A percentile compares a stretch with the other conserved stretches of the same genome.
Conservation (phyloP, 2,888 invertebrate genomes). For the Pyrrhosoma nymphula region DNA sequence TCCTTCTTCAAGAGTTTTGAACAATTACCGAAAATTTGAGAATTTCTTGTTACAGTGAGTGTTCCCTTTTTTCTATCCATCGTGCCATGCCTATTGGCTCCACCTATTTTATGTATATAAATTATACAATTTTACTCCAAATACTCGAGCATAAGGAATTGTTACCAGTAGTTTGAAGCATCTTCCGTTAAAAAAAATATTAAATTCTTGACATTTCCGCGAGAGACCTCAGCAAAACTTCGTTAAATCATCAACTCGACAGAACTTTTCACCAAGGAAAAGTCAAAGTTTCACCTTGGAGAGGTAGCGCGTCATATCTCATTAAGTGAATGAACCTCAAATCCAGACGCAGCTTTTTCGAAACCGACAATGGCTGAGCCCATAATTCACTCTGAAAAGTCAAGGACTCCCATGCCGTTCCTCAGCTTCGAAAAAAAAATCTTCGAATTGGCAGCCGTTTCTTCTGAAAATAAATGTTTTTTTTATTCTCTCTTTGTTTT, state of each 20-base stretch:
- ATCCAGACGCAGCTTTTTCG: neutral
- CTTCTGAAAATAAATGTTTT: neutral
- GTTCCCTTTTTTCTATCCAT: too few relatives aligned
- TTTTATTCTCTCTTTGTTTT: neutral
- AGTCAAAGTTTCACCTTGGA: neutral
- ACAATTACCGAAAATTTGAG: too few relatives aligned
- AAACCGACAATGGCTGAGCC: neutral
- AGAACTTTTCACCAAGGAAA: neutral
- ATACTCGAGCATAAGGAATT: too few relatives aligned
- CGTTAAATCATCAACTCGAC: neutral
- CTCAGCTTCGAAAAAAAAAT: too few relatives aligned
- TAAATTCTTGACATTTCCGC: too few relatives aligned
- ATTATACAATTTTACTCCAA: too few relatives aligned
- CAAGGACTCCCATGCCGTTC: neutral
- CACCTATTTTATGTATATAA: too few relatives aligned
- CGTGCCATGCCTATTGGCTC: too few relatives aligned
- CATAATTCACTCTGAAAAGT: neutral
- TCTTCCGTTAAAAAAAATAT: too few relatives aligned
- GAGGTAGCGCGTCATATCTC: neutral
- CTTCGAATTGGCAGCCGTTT: neutral
- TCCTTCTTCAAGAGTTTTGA: too few relatives aligned
- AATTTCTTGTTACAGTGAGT: too few relatives aligned
- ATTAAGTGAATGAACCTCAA: constrained; percentile 2
- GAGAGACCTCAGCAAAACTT: neutral
- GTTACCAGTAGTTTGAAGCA: too few relatives aligned